Evolutionary conservation across 2,113 vertebrate genomes (phyloP).

Genomic region (Ardeotis arabs): DNA sequence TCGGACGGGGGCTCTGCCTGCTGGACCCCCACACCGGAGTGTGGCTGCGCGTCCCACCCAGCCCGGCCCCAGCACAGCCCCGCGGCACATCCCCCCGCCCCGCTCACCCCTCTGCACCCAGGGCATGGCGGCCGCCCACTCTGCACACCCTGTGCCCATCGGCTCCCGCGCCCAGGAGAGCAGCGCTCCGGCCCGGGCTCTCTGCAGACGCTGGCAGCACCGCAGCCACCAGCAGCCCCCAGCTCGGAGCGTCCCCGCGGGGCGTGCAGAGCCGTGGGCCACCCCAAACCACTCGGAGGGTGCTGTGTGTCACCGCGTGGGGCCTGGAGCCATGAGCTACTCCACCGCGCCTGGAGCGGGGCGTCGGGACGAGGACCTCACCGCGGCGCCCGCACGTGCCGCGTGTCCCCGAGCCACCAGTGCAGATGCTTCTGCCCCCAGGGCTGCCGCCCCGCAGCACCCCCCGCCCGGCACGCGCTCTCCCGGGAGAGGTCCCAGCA

Average conservation of each 20-base stretch:
- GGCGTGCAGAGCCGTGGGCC: background rate
- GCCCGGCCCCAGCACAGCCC: background rate
- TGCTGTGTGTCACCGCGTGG: accelerated
- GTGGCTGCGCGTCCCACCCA: background rate
- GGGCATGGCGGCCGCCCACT: accelerated
- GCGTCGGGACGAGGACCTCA: background rate
- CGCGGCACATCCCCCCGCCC: background rate
- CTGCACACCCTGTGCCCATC: background rate
- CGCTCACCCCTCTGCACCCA: background rate
- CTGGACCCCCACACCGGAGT: background rate
- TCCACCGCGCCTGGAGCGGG: accelerated
- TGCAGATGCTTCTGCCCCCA: background rate
- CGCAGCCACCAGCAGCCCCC: background rate
- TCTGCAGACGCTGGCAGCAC: background rate
- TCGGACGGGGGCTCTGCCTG: background rate
- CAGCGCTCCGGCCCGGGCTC: accelerated
- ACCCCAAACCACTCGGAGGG: background rate
- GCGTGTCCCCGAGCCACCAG: too few species aligned
- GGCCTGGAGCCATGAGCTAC: background rate
- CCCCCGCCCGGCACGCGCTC: background rate
- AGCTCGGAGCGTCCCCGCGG: accelerated
- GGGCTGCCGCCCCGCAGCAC: background rate
- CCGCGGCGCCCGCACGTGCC: accelerated
- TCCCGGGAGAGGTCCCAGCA: background rate
- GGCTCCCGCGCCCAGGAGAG: accelerated